Percentiles rank a stretch among this genome's conserved stretches.
These are phyloP conservation scores for Siniperca chuatsi DNA, from an alignment of 2,113 vertebrate species.

Conservation along the genomic window DNA sequence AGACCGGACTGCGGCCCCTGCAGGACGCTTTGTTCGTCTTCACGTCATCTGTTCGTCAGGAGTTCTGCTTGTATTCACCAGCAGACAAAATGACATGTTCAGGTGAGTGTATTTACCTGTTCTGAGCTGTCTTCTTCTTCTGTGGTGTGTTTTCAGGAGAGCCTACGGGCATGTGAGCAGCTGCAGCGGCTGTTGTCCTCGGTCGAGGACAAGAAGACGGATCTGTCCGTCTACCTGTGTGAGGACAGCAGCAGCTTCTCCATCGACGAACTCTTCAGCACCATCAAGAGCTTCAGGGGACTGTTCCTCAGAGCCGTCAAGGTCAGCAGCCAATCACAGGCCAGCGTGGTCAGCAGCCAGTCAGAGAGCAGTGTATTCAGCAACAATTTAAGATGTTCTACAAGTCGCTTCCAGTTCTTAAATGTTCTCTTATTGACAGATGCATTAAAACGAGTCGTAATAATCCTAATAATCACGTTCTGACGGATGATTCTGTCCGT, in stretches of 20 bases:
- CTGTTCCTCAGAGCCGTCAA: slow-evolving; percentile 89
- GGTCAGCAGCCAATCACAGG: slow-evolving; percentile 76
- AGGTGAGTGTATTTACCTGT: neutral
- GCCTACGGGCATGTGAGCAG: slow-evolving; percentile 78
- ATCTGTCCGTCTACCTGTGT: slow-evolving; percentile 90
- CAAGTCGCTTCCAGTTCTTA: too few species aligned
- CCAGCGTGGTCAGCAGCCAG: neutral
- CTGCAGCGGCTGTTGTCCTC: slow-evolving; percentile 84
- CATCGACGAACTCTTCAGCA: slow-evolving; percentile 88
- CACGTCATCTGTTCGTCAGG: too few species aligned
- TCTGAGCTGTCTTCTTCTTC: neutral
- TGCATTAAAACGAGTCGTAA: too few species aligned
- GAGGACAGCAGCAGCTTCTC: slow-evolving; percentile 88
- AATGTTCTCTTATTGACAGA: too few species aligned
- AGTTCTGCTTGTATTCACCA: too few species aligned
- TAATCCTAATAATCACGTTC: too few species aligned
- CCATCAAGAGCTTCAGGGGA: slow-evolving; percentile 90
- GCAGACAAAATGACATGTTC: too few species aligned
- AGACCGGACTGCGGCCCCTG: neutral
- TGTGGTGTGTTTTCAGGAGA: slow-evolving; percentile 77
- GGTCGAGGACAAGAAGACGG: slow-evolving; percentile 83
- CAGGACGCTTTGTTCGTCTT: neutral
- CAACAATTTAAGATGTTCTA: too few species aligned
- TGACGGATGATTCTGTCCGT: neutral
- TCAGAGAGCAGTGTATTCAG: neutral